A percentile compares a stretch with the other conserved stretches of the same genome.
Evolutionary conservation across 2,113 vertebrate genomes (phyloP).

Genomic region (Rutilus rutilus): DNA sequence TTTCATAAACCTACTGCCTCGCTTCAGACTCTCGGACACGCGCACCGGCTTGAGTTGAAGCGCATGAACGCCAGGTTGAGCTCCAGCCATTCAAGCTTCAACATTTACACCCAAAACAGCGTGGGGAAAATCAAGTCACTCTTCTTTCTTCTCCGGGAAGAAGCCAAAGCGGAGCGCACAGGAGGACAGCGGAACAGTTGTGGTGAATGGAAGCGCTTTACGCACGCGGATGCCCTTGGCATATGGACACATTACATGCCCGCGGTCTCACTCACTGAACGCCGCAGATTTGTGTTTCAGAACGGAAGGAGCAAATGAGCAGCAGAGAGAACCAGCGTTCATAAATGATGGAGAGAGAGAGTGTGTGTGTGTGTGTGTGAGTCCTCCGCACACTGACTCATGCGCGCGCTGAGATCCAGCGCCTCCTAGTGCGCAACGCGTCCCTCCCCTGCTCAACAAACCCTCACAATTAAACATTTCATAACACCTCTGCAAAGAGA

Average conservation of each 20-base stretch:
- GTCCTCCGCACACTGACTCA: conserved; percentile 61
- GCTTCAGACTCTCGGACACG: conserved; percentile 82
- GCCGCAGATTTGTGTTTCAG: background rate
- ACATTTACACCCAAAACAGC: conserved; percentile 56
- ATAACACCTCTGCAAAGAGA: conserved; percentile 10
- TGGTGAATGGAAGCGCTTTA: conserved; percentile 7
- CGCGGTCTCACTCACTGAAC: background rate
- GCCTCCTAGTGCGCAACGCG: conserved; percentile 60
- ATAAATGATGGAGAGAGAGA: conserved; percentile 57
- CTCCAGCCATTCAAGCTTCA: conserved; percentile 83
- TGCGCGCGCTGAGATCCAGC: conserved; percentile 59
- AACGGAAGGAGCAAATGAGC: conserved; percentile 42
- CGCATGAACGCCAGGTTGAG: conserved; percentile 89
- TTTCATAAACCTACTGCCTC: conserved; percentile 91
- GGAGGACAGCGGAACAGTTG: background rate
- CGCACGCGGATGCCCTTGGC: conserved; percentile 29
- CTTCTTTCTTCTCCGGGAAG: conserved; percentile 35
- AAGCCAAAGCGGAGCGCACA: conserved; percentile 24
- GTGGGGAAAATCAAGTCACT: conserved; percentile 46
- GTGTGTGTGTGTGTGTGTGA: conserved; percentile 49
- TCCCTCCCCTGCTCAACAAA: background rate
- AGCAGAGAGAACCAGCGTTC: conserved; percentile 53
- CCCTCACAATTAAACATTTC: conserved; percentile 2
- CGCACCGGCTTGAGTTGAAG: conserved; percentile 86
- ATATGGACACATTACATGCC: background rate